phyloP scores from a whole-genome alignment of 2,888 invertebrate genomes.

The Phrixothrix hirtus region DNA sequence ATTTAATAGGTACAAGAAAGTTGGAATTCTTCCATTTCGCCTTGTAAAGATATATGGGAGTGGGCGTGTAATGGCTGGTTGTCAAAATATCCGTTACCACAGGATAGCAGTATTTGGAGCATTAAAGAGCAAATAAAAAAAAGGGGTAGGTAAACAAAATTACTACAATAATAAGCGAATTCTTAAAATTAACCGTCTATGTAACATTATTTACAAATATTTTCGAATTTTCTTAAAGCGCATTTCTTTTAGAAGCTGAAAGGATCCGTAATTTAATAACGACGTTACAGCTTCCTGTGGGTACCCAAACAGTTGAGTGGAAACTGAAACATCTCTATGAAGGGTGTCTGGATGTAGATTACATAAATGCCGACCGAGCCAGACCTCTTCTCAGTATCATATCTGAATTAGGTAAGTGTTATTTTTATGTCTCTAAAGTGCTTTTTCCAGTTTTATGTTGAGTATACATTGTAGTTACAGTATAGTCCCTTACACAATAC shows the following conservation, averaged over 20 bases:
- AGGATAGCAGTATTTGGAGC: conserved; percentile 57
- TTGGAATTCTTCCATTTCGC: conserved; percentile 53
- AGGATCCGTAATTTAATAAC: conserved; percentile 57
- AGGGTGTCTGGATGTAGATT: conserved; percentile 60
- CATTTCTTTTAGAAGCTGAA: conserved; percentile 54
- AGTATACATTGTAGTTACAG: too few species aligned
- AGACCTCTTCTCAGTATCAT: conserved; percentile 56
- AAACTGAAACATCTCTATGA: conserved; percentile 64
- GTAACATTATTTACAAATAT: too few species aligned
- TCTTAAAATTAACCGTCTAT: too few species aligned
- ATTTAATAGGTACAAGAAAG: conserved; percentile 56
- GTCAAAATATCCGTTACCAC: conserved; percentile 52
- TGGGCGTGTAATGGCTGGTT: conserved; percentile 62
- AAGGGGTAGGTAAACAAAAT: conserved; percentile 46
- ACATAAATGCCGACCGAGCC: conserved; percentile 56
- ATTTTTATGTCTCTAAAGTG: conserved; percentile 6
- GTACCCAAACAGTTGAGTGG: conserved; percentile 57
- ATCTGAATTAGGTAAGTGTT: conserved; percentile 56
- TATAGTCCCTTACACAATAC: too few species aligned
- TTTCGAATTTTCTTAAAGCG: too few species aligned
- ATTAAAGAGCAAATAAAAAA: conserved; percentile 51
- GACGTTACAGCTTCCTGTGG: conserved; percentile 56
- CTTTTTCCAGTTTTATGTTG: too few species aligned
- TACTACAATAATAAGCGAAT: too few species aligned
- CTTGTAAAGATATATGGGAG: conserved; percentile 59